These are phyloP conservation scores for Leptopilina boulardi DNA, from an alignment of 1,140 invertebrate genomes.

Conservation along the genomic window DNA sequence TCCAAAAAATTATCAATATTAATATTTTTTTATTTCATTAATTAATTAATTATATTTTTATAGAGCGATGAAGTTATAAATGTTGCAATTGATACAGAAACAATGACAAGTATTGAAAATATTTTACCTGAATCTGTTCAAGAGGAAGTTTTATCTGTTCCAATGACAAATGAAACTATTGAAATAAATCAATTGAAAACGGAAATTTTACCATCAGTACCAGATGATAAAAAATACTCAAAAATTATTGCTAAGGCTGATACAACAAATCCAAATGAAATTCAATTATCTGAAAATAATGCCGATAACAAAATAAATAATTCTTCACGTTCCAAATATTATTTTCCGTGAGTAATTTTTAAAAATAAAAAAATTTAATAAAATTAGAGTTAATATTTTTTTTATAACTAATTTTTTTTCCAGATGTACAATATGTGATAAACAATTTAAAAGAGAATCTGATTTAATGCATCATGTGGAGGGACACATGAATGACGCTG, in stretches of 20 bases:
- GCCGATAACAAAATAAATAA: neutral
- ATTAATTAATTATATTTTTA: conserved; percentile 20
- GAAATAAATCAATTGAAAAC: conserved; percentile 46
- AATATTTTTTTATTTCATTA: neutral
- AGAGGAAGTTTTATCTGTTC: conserved; percentile 46
- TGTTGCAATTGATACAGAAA: conserved; percentile 59
- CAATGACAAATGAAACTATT: conserved; percentile 29
- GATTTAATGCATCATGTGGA: conserved; percentile 38
- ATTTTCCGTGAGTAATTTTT: neutral
- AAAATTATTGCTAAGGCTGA: conserved; percentile 61
- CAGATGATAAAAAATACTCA: conserved; percentile 54
- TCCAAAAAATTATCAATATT: neutral
- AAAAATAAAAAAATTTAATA: neutral
- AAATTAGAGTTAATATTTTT: neutral
- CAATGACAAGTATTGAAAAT: conserved; percentile 63
- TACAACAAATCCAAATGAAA: conserved; percentile 48
- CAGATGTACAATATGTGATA: conserved; percentile 71
- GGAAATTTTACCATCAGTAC: conserved; percentile 45
- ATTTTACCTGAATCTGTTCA: conserved; percentile 67
- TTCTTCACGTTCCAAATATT: neutral
- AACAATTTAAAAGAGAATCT: conserved; percentile 69
- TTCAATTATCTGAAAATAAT: conserved; percentile 34
- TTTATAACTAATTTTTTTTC: conserved; percentile 56
- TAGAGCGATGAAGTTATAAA: conserved; percentile 63
- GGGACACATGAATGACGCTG: neutral